Conservation (phyloP, 2,113 vertebrate genomes). For the Thalassarche chlororhynchos region DNA sequence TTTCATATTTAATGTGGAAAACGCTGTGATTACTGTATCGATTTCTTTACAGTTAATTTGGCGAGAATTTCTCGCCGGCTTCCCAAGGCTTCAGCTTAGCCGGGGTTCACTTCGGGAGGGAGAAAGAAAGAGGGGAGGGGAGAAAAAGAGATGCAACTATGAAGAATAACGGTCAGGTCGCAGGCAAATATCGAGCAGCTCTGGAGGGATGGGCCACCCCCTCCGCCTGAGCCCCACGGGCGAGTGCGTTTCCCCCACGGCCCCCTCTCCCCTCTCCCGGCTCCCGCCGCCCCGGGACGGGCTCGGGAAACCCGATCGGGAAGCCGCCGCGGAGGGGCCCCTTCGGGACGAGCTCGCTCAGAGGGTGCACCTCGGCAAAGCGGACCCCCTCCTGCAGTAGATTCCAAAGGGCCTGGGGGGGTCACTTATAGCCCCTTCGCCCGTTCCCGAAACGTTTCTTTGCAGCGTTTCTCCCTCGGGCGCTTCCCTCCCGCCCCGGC, state of each 20-base stretch:
- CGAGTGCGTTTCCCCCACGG: not conserved
- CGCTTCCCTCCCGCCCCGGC: not conserved
- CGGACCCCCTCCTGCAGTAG: not conserved
- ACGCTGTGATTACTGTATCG: slow-evolving; percentile 43
- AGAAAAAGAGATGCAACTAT: not conserved
- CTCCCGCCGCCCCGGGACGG: not conserved
- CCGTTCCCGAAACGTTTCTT: not conserved
- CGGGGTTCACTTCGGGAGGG: not conserved
- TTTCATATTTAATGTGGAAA: slow-evolving; percentile 49
- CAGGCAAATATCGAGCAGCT: not conserved
- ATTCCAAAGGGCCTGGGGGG: not conserved
- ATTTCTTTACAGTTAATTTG: slow-evolving; percentile 68
- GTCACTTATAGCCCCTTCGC: not conserved
- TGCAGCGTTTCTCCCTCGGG: not conserved
- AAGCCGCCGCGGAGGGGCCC: too few relatives aligned
- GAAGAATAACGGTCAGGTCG: not conserved
- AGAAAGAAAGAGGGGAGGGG: not conserved
- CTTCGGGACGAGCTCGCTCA: not conserved
- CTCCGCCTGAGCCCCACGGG: not conserved
- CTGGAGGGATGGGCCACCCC: not conserved
- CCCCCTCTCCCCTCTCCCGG: not conserved
- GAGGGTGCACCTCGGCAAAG: not conserved
- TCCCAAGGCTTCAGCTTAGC: not conserved
- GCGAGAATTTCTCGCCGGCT: slow-evolving; percentile 37
- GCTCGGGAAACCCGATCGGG: not conserved